Base-by-base conservation (phyloP, 2,888 invertebrate species). In the Pheosia tremula region DNA sequence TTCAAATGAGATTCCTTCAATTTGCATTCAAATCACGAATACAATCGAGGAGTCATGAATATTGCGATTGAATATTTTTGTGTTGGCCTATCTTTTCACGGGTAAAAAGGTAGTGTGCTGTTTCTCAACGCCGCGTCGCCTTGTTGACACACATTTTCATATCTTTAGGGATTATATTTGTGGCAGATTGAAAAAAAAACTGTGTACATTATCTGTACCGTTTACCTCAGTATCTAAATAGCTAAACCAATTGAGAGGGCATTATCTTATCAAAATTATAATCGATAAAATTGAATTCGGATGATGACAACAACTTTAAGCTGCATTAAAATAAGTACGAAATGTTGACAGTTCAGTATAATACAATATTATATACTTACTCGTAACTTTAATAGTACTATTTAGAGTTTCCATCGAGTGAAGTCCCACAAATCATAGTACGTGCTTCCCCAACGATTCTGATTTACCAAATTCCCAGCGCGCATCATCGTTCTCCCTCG, bases 401-500 rank as follows among this genome's bases (percentile, higher is more conserved):
- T 58, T 68, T 56, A 50, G 59, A 53, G 59, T 76, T 64, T 50
- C 67, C 68, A 56, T 36, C 6, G 56, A 68, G 75, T 74, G 70
- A 72, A 74, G 62, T 63, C 67, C 75, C 68, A 61, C 64, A 69
- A 74, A 73, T 72, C 69, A 78, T 82, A 84, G 80, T 72, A 82
- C 84, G 86, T 84, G 84, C 84, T 79, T 85, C 81, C 83, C 86
- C 78, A 79, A 74, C 77, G 76, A 70, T 86, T 74, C 88, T 89
- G 90, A 90, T 90, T 86, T 88, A 81, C 86, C 80, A 83, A 90
- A 89, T 88, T 87, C 84, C 85, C 84, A 81, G 81, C 72, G 85
- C 86, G 84, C 87, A 87, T 90, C 88, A 90, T 86, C 83, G 83
- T 82, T 83, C 55, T 86, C 88, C 87, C 86, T 82, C 78, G 73